Base-by-base conservation (phyloP, 2,888 invertebrate species). In the Ophion ellenae region DNA sequence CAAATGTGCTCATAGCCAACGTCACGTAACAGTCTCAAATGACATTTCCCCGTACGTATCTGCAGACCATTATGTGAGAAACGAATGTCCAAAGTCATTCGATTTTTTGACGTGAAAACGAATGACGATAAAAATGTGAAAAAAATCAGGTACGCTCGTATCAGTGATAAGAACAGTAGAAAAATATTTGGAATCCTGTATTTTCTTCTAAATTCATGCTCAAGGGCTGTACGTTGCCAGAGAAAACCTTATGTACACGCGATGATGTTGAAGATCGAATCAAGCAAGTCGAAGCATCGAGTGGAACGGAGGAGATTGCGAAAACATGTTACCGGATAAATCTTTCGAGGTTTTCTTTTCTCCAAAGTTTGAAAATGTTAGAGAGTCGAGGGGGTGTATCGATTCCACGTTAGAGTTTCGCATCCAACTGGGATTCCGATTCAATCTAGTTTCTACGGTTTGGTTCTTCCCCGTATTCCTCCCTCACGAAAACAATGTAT, bases 271-370 rank as follows among this genome's bases (percentile, higher is more conserved):
- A 36, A 66, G 53, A n/a, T 59, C 7, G n/a, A 75, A 63, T 40
- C 45, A 24, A 75, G 11, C n/a, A 7, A 63, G 45, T 75, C 63
- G 40, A 24, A 20, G 24, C 63, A 53, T 67, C 7, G 57, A 66
- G 57, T 66, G 66, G 14, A 67, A 67, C 24, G 32, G 20, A 20
- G 3, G 3, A n/a, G 45, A 79, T 71, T 71, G 32, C 59, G 28
- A 81, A 67, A 67, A 59, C 67, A 66, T 61, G 81, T 81, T 67
- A 67, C 81, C 59, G 67, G 45, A 66, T 59, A 57, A 74, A 81
- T 74, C 81, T 67, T 74, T 40, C 24, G 61, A 59, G 67, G 40
- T 67, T 74, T 67, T 57, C 14, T 74, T 74, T 81, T 74, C 40
- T 59, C 17, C 11, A 10, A 28, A 63, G 63, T 63, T 63, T 63